Base-by-base conservation (phyloP, 2,888 invertebrate species). In the Dryomyza anilis region DNA sequence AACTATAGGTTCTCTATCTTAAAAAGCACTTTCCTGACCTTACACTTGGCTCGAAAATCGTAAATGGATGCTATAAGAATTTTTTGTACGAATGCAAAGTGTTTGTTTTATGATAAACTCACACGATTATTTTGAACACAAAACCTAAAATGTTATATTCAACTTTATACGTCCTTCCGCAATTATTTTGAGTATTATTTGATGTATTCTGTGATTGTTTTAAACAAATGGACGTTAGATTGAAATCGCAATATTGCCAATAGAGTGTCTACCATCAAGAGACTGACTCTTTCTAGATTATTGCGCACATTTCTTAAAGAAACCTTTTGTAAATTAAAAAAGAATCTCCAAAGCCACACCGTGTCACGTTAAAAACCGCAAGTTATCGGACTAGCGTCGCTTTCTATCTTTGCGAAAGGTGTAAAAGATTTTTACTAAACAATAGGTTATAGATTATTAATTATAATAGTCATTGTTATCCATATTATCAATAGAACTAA, bases 91-190 rank as follows among this genome's bases (percentile, higher is more conserved):
- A n/a, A 39, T 39, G 39, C 39, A 39, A 39, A 39, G 39, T 39
- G n/a, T n/a, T 39, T 39, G 12, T 7, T 39, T 39, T 2, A 2
- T 4, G 59, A 14, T 29, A 45, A 58, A 48, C 60, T 14, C 33
- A 60, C 67, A 59, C 68, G 57, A 59, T 61, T 46, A 64, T 23
- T 64, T 67, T 67, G 72, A 33, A 60, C 52, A 69, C 68, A 72
- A 48, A 33, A 2, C 16, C n/a, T 19, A 56, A 16, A 16, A 57
- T n/a, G n/a, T n/a, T 39, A n/a, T 39, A 39, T 39, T 33, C 30
- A n/a, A 23, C 8, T 43, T 39, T 12, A 45, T 5, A 30, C 14
- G 52, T 33, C 62, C 23, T 43, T 65, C 23, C 33, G 46, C 62
- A 55, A 55, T 55, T 4, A 19, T 55, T 33, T 12, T n/a, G n/a